Conservation (phyloP, 2,888 invertebrate genomes). For the Hydroisotoma schaefferi region DNA sequence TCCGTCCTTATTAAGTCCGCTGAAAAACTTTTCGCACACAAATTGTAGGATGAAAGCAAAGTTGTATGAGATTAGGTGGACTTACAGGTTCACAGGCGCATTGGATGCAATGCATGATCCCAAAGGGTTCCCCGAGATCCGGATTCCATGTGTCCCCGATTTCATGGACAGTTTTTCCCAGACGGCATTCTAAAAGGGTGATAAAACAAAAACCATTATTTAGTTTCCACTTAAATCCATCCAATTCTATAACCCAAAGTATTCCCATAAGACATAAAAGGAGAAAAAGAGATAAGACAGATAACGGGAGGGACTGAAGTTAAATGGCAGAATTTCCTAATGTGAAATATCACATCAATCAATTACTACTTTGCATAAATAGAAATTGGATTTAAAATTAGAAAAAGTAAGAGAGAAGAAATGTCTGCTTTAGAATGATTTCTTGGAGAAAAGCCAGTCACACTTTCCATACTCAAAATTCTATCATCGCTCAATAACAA, state of each 20-base stretch:
- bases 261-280: neutral
- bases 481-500: too few species aligned
- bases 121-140: constrained; percentile 87
- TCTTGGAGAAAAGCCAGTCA: too few species aligned
- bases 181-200: constrained; percentile 77
- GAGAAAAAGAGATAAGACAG: too few species aligned
- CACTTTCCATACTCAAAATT: too few species aligned
- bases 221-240: neutral
- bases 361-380: neutral
- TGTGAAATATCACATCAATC: neutral
- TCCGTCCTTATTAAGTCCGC: too few species aligned
- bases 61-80: constrained; percentile 51
- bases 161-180: constrained; percentile 82
- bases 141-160: constrained; percentile 89
- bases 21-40: too few species aligned
- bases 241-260: neutral
- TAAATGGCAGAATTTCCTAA: neutral
- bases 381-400: constrained; percentile 9
- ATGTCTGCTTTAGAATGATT: too few species aligned
- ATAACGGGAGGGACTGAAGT: too few species aligned
- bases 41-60: too few species aligned
- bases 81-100: constrained; percentile 93
- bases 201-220: neutral
- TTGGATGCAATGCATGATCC: constrained; percentile 90
- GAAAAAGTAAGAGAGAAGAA: too few species aligned